These are phyloP conservation scores for Drosophila watanabei DNA, from an alignment of 1,140 invertebrate genomes.

Conservation along the genomic window DNA sequence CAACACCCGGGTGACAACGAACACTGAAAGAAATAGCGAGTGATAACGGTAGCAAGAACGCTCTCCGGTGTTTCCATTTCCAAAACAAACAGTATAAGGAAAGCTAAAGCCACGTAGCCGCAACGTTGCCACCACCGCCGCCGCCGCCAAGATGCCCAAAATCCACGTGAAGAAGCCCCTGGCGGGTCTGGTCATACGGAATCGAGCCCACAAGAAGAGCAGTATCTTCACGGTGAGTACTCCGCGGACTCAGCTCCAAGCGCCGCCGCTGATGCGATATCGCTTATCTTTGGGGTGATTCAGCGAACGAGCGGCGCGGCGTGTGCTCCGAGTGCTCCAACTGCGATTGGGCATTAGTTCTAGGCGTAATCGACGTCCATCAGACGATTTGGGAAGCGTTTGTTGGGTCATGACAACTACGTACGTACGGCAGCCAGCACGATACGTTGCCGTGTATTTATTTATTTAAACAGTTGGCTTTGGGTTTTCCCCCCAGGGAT, in stretches of 20 bases:
- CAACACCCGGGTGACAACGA: conserved; percentile 33
- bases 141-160: conserved; percentile 77
- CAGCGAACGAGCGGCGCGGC: conserved; percentile 15
- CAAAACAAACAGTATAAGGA: conserved; percentile 33
- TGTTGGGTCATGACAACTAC: conserved; percentile 19
- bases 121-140: conserved; percentile 37
- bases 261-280: conserved; percentile 1
- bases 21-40: conserved; percentile 34
- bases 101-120: conserved; percentile 59
- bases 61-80: conserved; percentile 22
- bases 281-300: conserved; percentile 39
- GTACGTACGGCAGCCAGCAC: conserved; percentile 9
- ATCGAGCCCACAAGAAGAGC: conserved; percentile 91
- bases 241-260: not conserved
- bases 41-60: conserved; percentile 10
- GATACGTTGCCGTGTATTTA: not conserved
- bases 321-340: conserved; percentile 24
- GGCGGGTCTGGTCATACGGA: conserved; percentile 90
- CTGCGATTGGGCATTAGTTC: conserved; percentile 39
- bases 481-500: conserved; percentile 8
- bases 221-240: conserved; percentile 90
- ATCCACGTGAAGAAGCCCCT: conserved; percentile 85
- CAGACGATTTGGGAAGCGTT: conserved; percentile 27
- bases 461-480: conserved; percentile 11
- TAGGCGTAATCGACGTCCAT: conserved; percentile 34